phyloP scores from a whole-genome alignment of 64 coral and sea anemone genomes.

The Stichodactyla mertensii region DNA sequence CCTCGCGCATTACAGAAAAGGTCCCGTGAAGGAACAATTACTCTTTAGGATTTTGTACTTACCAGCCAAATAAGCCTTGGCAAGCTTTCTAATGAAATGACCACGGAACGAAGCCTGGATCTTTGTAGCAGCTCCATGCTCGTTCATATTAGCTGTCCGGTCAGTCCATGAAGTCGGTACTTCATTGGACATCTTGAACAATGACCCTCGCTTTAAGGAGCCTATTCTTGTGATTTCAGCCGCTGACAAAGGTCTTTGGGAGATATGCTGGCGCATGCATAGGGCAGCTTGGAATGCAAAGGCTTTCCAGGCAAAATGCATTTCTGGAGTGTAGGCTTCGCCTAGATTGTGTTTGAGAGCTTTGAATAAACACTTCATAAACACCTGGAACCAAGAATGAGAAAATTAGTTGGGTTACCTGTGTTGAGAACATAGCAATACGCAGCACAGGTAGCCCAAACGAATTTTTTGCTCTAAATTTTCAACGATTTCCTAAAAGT shows the following conservation, averaged over 20 bases:
- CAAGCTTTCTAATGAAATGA: conserved; percentile 78
- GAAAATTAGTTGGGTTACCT: not conserved
- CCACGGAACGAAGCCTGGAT: conserved; percentile 90
- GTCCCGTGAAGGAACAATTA: not conserved
- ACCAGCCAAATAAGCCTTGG: conserved; percentile 63
- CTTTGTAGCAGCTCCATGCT: conserved; percentile 68
- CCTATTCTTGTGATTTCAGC: conserved; percentile 89
- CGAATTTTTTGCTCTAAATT: too few species aligned
- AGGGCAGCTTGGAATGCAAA: conserved; percentile 80
- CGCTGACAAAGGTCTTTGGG: conserved; percentile 74
- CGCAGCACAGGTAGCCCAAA: not conserved
- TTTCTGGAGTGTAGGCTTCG: conserved; percentile 64
- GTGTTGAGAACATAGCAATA: not conserved
- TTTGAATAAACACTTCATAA: conserved; percentile 86
- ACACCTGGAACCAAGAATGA: conserved; percentile 43
- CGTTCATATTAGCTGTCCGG: conserved; percentile 49
- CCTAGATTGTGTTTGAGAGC: conserved; percentile 69
- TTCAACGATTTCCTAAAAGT: not conserved
- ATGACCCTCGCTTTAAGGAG: conserved; percentile 32
- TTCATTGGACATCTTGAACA: conserved; percentile 14
- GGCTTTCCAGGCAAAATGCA: conserved; percentile 99
- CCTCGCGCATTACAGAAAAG: too few species aligned
- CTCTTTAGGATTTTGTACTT: not conserved
- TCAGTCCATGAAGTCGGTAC: conserved; percentile 51
- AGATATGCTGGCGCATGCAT: conserved; percentile 62